Conservation (phyloP, 2,113 vertebrate species). For the Halichoeres trimaculatus region DNA sequence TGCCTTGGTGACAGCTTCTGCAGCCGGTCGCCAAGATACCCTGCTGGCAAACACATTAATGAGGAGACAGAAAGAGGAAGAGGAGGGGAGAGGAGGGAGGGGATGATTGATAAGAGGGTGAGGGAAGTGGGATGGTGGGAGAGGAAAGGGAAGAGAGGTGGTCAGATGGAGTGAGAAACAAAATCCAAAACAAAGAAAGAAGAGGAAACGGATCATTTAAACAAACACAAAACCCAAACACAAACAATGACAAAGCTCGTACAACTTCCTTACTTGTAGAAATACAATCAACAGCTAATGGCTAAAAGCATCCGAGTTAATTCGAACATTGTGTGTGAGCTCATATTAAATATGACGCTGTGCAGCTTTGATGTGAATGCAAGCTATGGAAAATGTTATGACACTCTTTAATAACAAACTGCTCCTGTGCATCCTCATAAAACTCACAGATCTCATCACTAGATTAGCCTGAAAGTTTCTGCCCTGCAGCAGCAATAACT, state of each 20-base stretch:
- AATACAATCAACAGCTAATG: neutral
- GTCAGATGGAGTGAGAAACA: neutral
- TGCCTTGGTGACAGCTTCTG: slow-evolving; percentile 75
- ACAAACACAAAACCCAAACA: too few relatives aligned
- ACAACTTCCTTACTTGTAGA: neutral
- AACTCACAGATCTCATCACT: neutral
- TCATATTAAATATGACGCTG: too few relatives aligned
- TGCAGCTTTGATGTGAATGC: too few relatives aligned
- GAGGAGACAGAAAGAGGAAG: slow-evolving; percentile 45
- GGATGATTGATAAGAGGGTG: slow-evolving; percentile 19
- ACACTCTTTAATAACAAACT: neutral
- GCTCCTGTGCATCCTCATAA: neutral
- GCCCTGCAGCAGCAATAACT: neutral
- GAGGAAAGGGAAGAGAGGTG: neutral
- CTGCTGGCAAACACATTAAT: slow-evolving; percentile 58
- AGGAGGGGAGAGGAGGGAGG: slow-evolving; percentile 10
- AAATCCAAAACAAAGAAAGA: slow-evolving; percentile 18
- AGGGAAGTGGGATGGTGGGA: neutral
- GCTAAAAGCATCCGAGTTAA: too few relatives aligned
- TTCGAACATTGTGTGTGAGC: too few relatives aligned
- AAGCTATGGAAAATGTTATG: too few relatives aligned
- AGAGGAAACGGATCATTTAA: neutral
- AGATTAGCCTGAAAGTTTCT: neutral
- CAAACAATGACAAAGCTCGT: neutral
- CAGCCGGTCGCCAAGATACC: slow-evolving; percentile 58